Conservation (phyloP, 2,888 invertebrate species). For the Cataglyphis cursor region DNA sequence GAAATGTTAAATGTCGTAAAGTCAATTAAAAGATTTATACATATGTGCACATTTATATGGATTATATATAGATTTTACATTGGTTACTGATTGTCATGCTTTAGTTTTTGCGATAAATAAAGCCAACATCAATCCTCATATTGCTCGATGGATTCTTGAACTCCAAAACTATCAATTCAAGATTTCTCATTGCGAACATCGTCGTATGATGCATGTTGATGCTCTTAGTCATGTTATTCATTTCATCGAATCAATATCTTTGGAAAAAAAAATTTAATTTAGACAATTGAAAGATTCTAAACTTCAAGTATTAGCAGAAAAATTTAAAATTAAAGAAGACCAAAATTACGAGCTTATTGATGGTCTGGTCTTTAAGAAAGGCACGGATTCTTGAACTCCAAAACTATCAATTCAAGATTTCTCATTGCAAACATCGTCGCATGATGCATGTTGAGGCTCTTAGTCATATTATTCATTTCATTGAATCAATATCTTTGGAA, state of each 20-base stretch:
- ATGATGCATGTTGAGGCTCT: not conserved
- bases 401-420: not conserved
- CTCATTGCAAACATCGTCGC: not conserved
- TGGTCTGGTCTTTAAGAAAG: not conserved
- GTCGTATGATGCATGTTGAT: not conserved
- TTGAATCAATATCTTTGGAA: not conserved
- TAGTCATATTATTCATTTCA: not conserved
- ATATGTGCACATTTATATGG: not conserved
- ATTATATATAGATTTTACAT: not conserved
- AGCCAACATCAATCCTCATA: not conserved
- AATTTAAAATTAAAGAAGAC: not conserved
- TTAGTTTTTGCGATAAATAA: not conserved
- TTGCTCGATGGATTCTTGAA: not conserved
- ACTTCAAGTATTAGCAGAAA: not conserved
- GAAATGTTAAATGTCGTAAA: not conserved
- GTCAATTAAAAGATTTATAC: not conserved
- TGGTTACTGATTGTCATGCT: not conserved
- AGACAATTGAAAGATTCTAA: not conserved
- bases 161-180: not conserved
- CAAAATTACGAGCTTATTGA: not conserved
- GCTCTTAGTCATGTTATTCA: not conserved
- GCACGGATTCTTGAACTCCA: not conserved
- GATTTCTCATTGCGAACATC: not conserved
- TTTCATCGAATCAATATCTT: not conserved
- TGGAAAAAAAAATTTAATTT: not conserved